Evolutionary conservation across 1,140 invertebrate genomes (phyloP).

Genomic region (Drosophila cardini): DNA sequence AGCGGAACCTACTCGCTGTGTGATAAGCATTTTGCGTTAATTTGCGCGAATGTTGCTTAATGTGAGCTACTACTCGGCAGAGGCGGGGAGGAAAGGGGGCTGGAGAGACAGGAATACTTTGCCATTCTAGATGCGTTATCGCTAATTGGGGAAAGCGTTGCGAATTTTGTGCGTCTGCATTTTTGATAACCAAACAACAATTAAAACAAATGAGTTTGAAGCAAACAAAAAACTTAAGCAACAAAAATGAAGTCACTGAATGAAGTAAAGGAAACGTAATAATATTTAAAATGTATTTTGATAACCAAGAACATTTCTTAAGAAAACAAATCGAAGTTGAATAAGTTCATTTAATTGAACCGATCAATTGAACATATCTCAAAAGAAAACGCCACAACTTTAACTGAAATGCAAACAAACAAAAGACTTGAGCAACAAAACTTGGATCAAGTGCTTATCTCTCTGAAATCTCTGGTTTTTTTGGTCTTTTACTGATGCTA

Average conservation of each 20-base stretch:
- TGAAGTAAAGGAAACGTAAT: not conserved
- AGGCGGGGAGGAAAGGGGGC: not conserved
- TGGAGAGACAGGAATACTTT: conserved; percentile 4
- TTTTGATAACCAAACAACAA: conserved; percentile 64
- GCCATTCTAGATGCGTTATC: conserved; percentile 64
- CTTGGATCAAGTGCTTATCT: conserved; percentile 47
- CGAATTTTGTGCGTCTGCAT: conserved; percentile 19
- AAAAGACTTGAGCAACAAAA: conserved; percentile 61
- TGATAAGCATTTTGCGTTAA: conserved; percentile 77
- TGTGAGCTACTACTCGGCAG: conserved; percentile 54
- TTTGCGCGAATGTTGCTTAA: conserved; percentile 80
- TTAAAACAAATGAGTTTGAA: conserved; percentile 40
- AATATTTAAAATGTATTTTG: too few relatives aligned
- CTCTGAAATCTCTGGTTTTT: conserved; percentile 21
- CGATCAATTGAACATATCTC: too few relatives aligned
- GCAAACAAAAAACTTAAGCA: not conserved
- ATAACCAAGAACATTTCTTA: too few relatives aligned
- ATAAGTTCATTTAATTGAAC: too few relatives aligned
- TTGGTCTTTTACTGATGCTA: not conserved
- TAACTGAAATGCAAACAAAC: conserved; percentile 14
- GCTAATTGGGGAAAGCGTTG: conserved; percentile 72
- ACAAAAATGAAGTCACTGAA: too few relatives aligned
- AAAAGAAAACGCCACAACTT: too few relatives aligned
- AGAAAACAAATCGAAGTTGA: too few relatives aligned
- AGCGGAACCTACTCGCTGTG: conserved; percentile 30